Percentiles rank a stretch among this genome's conserved stretches.
phyloP scores from a whole-genome alignment of 2,113 vertebrate genomes.

The Macroglossus sobrinus region DNA sequence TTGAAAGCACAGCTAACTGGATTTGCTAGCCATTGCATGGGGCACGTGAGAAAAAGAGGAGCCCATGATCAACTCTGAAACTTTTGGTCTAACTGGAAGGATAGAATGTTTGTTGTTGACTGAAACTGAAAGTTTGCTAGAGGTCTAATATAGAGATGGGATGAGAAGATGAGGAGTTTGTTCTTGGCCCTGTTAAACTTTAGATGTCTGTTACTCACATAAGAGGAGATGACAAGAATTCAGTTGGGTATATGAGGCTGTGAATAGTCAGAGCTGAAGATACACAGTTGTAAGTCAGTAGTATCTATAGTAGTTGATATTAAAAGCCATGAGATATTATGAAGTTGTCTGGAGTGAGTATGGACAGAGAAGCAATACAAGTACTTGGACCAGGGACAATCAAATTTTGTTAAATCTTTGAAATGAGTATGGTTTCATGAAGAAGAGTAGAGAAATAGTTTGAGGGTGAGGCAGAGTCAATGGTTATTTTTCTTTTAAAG shows the following conservation, averaged over 20 bases:
- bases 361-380: background rate
- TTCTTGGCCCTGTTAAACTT: background rate
- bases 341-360: background rate
- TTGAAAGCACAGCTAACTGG: background rate
- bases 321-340: background rate
- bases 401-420: background rate
- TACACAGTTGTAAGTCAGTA: background rate
- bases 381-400: background rate
- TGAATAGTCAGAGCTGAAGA: background rate
- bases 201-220: background rate
- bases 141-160: background rate
- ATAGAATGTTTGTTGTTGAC: background rate
- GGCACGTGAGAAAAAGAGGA: background rate
- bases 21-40: background rate
- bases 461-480: background rate
- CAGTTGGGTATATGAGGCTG: background rate
- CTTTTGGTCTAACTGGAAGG: background rate
- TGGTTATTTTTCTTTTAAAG: background rate
- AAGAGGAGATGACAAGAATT: background rate
- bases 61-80: background rate
- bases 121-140: background rate
- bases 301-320: background rate
- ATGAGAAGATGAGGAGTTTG: background rate
- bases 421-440: background rate
- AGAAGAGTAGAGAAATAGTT: background rate